Percentiles rank a stretch among this genome's conserved stretches.
Conservation (phyloP, 2,888 invertebrate genomes). For the Drosophila algonquin region DNA sequence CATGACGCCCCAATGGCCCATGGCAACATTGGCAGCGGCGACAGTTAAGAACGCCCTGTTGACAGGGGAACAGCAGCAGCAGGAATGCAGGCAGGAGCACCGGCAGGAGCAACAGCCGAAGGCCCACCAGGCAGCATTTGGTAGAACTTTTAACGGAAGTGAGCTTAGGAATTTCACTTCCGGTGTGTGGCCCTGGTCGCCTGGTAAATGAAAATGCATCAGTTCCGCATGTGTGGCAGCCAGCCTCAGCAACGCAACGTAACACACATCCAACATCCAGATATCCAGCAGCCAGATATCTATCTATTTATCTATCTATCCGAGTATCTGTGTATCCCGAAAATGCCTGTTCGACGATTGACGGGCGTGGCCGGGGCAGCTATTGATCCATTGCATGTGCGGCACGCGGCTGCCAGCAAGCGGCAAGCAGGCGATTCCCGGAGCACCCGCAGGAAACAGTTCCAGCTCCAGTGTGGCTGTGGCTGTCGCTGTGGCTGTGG, state of each 20-base stretch:
- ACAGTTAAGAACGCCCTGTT: slow-evolving; percentile 63
- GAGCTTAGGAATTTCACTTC: slow-evolving; percentile 72
- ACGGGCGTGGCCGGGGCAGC: slow-evolving; percentile 70
- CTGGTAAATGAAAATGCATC: slow-evolving; percentile 79
- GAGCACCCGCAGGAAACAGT: slow-evolving; percentile 17
- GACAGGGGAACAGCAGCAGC: slow-evolving; percentile 40
- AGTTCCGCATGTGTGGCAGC: slow-evolving; percentile 80
- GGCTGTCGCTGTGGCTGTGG: not conserved
- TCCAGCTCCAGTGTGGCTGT: slow-evolving; percentile 2
- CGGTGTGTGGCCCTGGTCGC: slow-evolving; percentile 72
- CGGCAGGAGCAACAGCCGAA: slow-evolving; percentile 13
- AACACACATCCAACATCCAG: slow-evolving; percentile 9
- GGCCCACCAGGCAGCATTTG: not conserved
- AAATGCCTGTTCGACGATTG: slow-evolving; percentile 8
- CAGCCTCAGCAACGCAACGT: slow-evolving; percentile 3
- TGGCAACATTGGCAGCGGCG: slow-evolving; percentile 73
- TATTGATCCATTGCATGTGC: slow-evolving; percentile 75
- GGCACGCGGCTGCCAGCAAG: slow-evolving; percentile 62
- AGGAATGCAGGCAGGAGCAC: slow-evolving; percentile 28
- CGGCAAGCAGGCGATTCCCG: slow-evolving; percentile 7
- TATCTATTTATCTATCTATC: slow-evolving; percentile 1
- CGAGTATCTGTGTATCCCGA: slow-evolving; percentile 21
- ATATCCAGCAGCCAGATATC: slow-evolving; percentile 22
- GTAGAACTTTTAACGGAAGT: slow-evolving; percentile 60
- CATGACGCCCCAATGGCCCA: slow-evolving; percentile 51